Evolutionary conservation across 2,113 vertebrate genomes (phyloP).

Genomic region (Prionailurus bengalensis): DNA sequence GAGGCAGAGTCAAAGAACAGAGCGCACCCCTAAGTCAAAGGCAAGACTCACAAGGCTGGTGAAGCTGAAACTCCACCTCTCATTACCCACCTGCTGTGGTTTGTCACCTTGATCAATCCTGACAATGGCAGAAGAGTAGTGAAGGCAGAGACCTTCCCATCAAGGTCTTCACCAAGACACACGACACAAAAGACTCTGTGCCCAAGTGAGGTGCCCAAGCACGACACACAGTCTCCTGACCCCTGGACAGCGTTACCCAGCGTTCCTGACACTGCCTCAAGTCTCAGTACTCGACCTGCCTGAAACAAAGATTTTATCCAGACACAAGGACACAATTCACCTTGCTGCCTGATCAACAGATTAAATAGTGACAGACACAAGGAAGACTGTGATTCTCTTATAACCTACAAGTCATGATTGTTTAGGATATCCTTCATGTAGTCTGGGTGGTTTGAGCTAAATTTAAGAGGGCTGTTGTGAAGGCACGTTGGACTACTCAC

Average conservation of each 20-base stretch:
- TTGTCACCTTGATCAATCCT: neutral
- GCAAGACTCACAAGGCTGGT: neutral
- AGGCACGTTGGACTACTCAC: neutral
- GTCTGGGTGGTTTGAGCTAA: neutral
- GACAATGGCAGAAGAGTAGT: neutral
- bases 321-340: neutral
- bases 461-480: neutral
- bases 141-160: neutral
- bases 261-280: neutral
- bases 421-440: neutral
- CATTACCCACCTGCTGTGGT: neutral
- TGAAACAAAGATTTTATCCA: neutral
- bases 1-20: neutral
- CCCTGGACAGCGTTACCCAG: neutral
- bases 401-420: neutral
- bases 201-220: neutral
- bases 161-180: neutral
- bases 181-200: neutral
- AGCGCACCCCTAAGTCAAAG: neutral
- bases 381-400: neutral
- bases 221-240: neutral
- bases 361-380: neutral
- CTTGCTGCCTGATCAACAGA: neutral
- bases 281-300: neutral
- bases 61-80: neutral